Evolutionary conservation across 2,888 invertebrate species (phyloP).

Genomic region (Cryptocephalus moraei): DNA sequence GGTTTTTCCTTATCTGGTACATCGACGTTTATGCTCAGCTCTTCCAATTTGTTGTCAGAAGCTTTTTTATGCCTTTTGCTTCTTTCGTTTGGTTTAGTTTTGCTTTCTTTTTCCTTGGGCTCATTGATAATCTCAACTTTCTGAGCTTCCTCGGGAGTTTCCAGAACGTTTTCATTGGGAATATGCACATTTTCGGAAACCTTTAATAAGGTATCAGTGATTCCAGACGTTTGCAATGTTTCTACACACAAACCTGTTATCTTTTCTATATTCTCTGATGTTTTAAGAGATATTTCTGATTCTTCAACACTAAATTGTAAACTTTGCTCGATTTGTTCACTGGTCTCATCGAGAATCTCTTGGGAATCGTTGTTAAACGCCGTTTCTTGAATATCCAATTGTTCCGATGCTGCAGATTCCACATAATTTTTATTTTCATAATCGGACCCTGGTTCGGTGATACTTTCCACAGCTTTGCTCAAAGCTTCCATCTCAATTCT

Average conservation of each 20-base stretch:
- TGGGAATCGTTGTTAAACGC: background rate
- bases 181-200: slow-evolving; percentile 1
- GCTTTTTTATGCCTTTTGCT: slow-evolving; percentile 12
- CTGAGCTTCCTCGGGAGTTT: slow-evolving; percentile 1
- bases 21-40: slow-evolving; percentile 21
- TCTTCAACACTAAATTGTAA: no score
- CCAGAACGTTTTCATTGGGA: background rate
- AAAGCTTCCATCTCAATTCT: slow-evolving; percentile 20
- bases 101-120: slow-evolving; percentile 4
- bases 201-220: slow-evolving; percentile 1
- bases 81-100: slow-evolving; percentile 6
- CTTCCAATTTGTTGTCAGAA: slow-evolving; percentile 11
- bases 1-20: slow-evolving; percentile 22
- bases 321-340: no score
- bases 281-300: background rate
- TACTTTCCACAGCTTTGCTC: slow-evolving; percentile 21
- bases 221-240: background rate
- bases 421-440: background rate
- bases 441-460: slow-evolving; percentile 10
- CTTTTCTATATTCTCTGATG: background rate
- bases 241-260: background rate
- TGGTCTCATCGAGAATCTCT: no score
- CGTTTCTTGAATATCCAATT: background rate
- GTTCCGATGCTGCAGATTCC: background rate
- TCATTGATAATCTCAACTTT: background rate